These are phyloP conservation scores for Choloepus hoffmanni DNA, from an alignment of 2,113 vertebrate species.

Conservation along the genomic window DNA sequence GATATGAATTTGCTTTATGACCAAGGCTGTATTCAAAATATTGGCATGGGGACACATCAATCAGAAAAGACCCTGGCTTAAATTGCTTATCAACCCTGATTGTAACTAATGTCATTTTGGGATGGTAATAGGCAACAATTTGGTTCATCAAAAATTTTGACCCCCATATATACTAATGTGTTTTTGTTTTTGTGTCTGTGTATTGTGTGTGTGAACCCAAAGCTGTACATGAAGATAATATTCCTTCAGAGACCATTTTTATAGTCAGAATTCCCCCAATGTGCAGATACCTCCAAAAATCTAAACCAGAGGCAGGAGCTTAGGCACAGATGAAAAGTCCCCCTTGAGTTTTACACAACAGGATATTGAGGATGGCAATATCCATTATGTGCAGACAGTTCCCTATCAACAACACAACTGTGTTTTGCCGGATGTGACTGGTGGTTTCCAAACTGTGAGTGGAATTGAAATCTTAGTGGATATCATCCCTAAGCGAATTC, in stretches of 20 bases:
- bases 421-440: slow-evolving; percentile 90
- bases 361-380: slow-evolving; percentile 89
- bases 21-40: not conserved
- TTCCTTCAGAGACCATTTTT: slow-evolving; percentile 91
- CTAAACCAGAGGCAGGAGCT: slow-evolving; percentile 83
- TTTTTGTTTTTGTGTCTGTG: slow-evolving; percentile 57
- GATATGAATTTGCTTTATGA: not conserved
- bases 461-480: slow-evolving; percentile 89
- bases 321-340: slow-evolving; percentile 83
- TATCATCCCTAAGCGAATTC: slow-evolving; percentile 91
- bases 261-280: slow-evolving; percentile 86
- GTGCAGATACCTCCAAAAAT: slow-evolving; percentile 89
- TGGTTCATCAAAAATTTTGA: not conserved
- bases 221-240: slow-evolving; percentile 90
- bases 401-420: slow-evolving; percentile 86
- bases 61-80: not conserved
- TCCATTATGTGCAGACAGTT: slow-evolving; percentile 91
- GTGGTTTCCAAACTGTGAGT: slow-evolving; percentile 87
- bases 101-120: not conserved
- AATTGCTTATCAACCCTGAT: not conserved
- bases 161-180: not conserved
- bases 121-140: not conserved
- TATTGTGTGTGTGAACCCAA: slow-evolving; percentile 80
- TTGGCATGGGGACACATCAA: not conserved
- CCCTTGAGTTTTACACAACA: slow-evolving; percentile 90